Conservation (phyloP, 2,113 vertebrate species). For the Gobio gobio region DNA sequence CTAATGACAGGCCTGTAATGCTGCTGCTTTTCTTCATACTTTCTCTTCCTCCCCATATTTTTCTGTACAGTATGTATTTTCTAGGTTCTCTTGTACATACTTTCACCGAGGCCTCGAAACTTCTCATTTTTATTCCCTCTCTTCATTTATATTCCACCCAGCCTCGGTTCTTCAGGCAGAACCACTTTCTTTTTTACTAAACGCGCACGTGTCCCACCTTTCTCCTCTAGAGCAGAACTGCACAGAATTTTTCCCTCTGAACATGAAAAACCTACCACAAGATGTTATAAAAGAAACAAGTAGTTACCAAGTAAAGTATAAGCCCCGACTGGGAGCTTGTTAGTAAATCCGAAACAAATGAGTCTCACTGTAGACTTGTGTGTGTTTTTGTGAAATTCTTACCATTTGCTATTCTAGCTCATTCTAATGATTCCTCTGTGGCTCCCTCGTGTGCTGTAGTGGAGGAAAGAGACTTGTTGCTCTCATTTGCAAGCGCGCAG, state of each 20-base stretch:
- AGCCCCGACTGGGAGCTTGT: constrained; percentile 46
- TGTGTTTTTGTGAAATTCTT: constrained; percentile 28
- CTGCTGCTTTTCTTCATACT: neutral
- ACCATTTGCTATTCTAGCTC: constrained; percentile 41
- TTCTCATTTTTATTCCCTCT: constrained; percentile 11
- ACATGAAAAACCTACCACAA: constrained; percentile 23
- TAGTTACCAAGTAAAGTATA: constrained; percentile 33
- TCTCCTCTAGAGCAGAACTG: constrained; percentile 24
- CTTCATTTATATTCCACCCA: constrained; percentile 42
- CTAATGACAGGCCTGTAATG: neutral
- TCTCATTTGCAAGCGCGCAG: constrained; percentile 25
- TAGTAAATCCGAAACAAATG: constrained; percentile 44
- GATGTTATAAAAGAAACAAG: constrained; percentile 36
- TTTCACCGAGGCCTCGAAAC: neutral
- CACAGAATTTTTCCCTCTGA: constrained; percentile 17
- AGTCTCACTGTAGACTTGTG: constrained; percentile 40
- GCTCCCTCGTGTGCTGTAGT: neutral
- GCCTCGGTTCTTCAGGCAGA: constrained; percentile 13
- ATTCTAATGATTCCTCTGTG: constrained; percentile 41
- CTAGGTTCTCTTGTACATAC: neutral
- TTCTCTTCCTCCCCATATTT: neutral
- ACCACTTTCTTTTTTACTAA: constrained; percentile 20
- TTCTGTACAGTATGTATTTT: constrained; percentile 12
- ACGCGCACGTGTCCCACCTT: neutral
- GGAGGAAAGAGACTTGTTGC: constrained; percentile 33